Evolutionary conservation across 2,888 invertebrate species (phyloP).

Genomic region (Himalopsyche tibetana): DNA sequence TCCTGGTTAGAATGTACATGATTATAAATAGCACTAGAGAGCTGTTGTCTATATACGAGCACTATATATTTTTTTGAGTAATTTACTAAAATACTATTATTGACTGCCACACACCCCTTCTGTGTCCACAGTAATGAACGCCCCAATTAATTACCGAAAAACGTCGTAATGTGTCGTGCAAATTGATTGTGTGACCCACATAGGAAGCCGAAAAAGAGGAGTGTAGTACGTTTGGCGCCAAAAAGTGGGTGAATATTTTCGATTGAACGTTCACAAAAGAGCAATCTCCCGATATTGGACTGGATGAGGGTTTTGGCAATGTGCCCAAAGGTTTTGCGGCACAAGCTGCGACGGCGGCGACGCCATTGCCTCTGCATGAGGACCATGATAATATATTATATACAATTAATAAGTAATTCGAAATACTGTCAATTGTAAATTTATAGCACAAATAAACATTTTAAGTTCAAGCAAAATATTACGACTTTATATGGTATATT

Average conservation of each 20-base stretch:
- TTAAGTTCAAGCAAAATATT: too few species aligned
- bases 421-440: neutral
- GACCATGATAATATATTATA: neutral
- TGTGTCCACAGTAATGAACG: constrained; percentile 13
- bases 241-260: constrained; percentile 52
- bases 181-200: constrained; percentile 40
- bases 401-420: neutral
- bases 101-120: neutral
- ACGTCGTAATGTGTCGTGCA: constrained; percentile 40
- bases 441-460: too few species aligned
- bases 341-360: constrained; percentile 11
- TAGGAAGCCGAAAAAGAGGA: neutral
- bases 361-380: constrained; percentile 36
- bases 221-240: constrained; percentile 44
- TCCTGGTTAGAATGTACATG: too few species aligned
- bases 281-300: constrained; percentile 36
- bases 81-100: neutral
- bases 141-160: constrained; percentile 28
- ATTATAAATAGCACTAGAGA: too few species aligned
- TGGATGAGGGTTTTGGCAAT: constrained; percentile 43
- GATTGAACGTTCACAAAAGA: constrained; percentile 50
- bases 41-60: too few species aligned
- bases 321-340: constrained; percentile 46
- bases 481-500: too few species aligned
- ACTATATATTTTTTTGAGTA: too few species aligned